phyloP scores from a whole-genome alignment of 2,113 vertebrate genomes.

The Typhlomys cinereus region DNA sequence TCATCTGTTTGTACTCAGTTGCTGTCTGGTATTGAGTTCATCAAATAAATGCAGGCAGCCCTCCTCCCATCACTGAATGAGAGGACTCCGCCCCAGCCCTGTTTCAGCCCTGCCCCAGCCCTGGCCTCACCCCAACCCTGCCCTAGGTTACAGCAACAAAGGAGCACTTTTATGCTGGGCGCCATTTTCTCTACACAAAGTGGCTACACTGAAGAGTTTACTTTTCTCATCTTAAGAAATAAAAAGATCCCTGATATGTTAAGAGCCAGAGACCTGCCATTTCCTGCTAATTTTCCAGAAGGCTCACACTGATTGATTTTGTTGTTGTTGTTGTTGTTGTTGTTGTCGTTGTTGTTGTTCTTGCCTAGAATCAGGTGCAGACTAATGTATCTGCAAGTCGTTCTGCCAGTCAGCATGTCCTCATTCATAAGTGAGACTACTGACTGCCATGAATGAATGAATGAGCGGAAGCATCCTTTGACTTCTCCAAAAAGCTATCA shows the following conservation, averaged over 20 bases:
- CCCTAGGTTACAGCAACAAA: background rate
- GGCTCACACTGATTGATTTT: conserved; percentile 47
- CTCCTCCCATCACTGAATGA: background rate
- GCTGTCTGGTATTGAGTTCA: background rate
- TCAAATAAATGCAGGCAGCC: background rate
- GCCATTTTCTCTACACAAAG: background rate
- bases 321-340: too few species aligned
- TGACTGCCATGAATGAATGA: conserved; percentile 82
- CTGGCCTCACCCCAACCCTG: background rate
- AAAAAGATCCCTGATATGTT: background rate
- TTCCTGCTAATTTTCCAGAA: background rate
- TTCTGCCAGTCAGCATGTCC: conserved; percentile 78
- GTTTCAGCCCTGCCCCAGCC: too few species aligned
- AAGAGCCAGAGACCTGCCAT: background rate
- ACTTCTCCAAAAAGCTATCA: conserved; percentile 81
- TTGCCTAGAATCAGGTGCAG: conserved; percentile 66
- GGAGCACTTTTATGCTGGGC: background rate
- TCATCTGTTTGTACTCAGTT: background rate
- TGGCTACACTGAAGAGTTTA: background rate
- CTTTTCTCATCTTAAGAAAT: background rate
- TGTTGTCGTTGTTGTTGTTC: too few species aligned
- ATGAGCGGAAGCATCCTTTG: conserved; percentile 78
- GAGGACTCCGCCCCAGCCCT: background rate
- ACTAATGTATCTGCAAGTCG: conserved; percentile 73
- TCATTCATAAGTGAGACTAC: conserved; percentile 80